Conservation (phyloP, 2,888 invertebrate genomes). For the Julus scandinavius region DNA sequence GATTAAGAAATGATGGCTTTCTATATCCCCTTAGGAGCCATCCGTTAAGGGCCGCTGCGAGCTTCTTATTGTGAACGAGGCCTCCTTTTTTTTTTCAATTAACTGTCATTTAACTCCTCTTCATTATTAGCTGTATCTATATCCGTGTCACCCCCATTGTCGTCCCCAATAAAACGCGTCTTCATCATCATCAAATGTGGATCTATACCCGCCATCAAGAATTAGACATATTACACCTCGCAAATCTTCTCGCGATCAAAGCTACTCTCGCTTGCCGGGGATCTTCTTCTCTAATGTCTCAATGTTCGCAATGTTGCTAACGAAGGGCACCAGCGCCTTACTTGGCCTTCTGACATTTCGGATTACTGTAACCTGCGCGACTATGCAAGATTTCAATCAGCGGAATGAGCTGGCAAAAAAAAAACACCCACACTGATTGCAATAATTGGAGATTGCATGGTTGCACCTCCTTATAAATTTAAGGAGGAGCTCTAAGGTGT, state of each 20-base stretch:
- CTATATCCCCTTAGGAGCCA: conserved; percentile 34
- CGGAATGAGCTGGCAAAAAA: too few species aligned
- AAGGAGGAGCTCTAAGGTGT: too few species aligned
- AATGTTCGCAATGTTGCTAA: too few species aligned
- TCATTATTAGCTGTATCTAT: conserved; percentile 42
- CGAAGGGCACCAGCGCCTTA: too few species aligned
- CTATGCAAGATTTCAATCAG: too few species aligned
- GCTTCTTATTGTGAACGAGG: not conserved
- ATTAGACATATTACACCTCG: conserved; percentile 39
- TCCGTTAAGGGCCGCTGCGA: conserved; percentile 18
- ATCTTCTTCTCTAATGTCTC: not conserved
- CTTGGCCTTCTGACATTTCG: too few species aligned
- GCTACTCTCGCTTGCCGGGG: not conserved
- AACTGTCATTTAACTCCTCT: conserved; percentile 39
- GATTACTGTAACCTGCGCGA: too few species aligned
- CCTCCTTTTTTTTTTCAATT: conserved; percentile 20
- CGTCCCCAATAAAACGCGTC: conserved; percentile 39
- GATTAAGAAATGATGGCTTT: conserved; percentile 34
- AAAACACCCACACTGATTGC: too few species aligned
- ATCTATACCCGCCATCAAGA: conserved; percentile 13
- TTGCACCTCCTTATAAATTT: too few species aligned
- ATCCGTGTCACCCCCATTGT: conserved; percentile 39
- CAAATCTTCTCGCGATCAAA: not conserved
- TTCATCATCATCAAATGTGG: conserved; percentile 39
- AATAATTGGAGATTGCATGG: too few species aligned